Base-by-base conservation (phyloP, 2,888 invertebrate species). In the Orchesellides sinensis region DNA sequence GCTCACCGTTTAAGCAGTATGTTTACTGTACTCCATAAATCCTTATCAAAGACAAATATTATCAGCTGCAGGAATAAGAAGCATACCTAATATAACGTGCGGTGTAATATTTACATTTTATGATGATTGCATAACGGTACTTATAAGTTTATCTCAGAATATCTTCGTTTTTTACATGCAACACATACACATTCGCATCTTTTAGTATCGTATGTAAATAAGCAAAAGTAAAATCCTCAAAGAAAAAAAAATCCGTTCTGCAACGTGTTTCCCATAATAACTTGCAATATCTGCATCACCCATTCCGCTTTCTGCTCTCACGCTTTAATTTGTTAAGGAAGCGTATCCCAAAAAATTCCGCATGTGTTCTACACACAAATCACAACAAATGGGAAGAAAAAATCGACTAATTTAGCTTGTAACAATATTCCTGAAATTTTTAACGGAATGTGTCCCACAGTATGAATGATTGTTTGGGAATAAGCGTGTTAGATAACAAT, bases 41-140 rank as follows among this genome's bases (percentile, higher is more conserved):
- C 17, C 17, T 21, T 49, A 21, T 49, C 8, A 8, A 49, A 17
- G 49, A n/a, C 49, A 49, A 19, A 21, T 49, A 49, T 49, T 21
- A 49, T 19, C 49, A 17, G 49, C 8, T 49, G 19, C n/a, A 49
- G n/a, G 14, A 40, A n/a, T n/a, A n/a, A n/a, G n/a, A n/a, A n/a
- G n/a, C n/a, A n/a, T n/a, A n/a, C n/a, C n/a, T n/a, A n/a, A n/a
- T n/a, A n/a, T n/a, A n/a, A n/a, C n/a, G n/a, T n/a, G n/a, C n/a
- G n/a, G n/a, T n/a, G n/a, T n/a, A n/a, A n/a, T n/a, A n/a, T n/a
- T n/a, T n/a, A n/a, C n/a, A n/a, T n/a, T 65, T 65, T 65, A 65
- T 65, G 65, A 65, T 65, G 65, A 65, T 65, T 65, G 65, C 65
- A 65, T 40, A 65, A 65, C 65, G 65, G 65, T 65, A 40, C 35